These are phyloP conservation scores for Lasioglossum villosulum DNA, from an alignment of 2,888 invertebrate species.

Conservation along the genomic window DNA sequence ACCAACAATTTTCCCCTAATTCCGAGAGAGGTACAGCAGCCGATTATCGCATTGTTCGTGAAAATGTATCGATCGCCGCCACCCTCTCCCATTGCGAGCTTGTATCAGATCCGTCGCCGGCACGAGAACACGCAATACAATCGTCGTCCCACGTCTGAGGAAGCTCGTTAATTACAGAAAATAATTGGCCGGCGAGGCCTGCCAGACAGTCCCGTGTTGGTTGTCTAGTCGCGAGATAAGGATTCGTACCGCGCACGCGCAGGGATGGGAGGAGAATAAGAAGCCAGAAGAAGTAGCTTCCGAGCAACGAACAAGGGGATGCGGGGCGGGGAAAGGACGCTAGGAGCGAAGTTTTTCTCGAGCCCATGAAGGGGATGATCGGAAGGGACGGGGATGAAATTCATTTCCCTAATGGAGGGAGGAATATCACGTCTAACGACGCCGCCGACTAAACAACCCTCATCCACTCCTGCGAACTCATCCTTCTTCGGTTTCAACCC, in stretches of 20 bases:
- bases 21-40: constrained; percentile 8
- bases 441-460: constrained; percentile 76
- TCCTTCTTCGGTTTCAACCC: constrained; percentile 16
- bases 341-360: constrained; percentile 49
- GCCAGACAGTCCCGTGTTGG: constrained; percentile 31
- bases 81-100: neutral
- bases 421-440: constrained; percentile 78
- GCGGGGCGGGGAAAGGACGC: neutral
- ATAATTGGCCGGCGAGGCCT: constrained; percentile 59
- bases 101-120: constrained; percentile 22
- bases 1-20: constrained; percentile 5
- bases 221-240: constrained; percentile 59
- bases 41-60: constrained; percentile 52
- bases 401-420: constrained; percentile 82
- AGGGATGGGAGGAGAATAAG: neutral
- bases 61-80: constrained; percentile 41
- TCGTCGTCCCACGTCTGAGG: constrained; percentile 26
- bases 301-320: neutral
- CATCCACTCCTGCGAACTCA: constrained; percentile 35
- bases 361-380: constrained; percentile 39
- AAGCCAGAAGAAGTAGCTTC: constrained; percentile 2
- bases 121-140: constrained; percentile 48
- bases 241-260: constrained; percentile 41
- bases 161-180: constrained; percentile 66
- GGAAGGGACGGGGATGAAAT: constrained; percentile 70